A percentile compares a stretch with the other conserved stretches of the same genome.
phyloP scores from a whole-genome alignment of 2,888 invertebrate genomes.

The Mythimna pallens region DNA sequence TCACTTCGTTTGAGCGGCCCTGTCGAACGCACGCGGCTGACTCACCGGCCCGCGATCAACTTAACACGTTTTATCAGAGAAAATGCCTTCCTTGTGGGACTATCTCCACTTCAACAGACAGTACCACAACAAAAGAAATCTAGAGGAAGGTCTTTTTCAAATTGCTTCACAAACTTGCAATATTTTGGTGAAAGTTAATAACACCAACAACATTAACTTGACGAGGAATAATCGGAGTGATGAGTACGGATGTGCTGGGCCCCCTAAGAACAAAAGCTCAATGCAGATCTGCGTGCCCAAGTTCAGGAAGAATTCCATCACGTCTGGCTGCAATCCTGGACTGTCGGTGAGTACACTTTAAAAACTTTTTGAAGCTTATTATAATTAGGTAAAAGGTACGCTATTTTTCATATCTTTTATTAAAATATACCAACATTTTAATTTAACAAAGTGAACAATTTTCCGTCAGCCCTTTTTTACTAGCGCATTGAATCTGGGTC shows the following conservation, averaged over 20 bases:
- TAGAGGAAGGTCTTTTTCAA: constrained; percentile 94
- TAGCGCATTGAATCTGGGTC: constrained; percentile 30
- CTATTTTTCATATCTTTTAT: background rate
- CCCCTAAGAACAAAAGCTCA: constrained; percentile 83
- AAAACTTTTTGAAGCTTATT: constrained; percentile 25
- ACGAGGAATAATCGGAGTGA: constrained; percentile 92
- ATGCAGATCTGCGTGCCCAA: constrained; percentile 91
- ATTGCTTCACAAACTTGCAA: constrained; percentile 95
- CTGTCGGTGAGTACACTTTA: constrained; percentile 89
- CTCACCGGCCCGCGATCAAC: constrained; percentile 60
- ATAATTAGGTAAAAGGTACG: background rate
- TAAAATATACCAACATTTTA: constrained; percentile 4
- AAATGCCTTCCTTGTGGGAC: constrained; percentile 92
- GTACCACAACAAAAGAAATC: constrained; percentile 91
- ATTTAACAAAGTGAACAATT: constrained; percentile 18
- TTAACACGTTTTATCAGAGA: constrained; percentile 72
- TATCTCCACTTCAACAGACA: constrained; percentile 89
- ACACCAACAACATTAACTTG: constrained; percentile 93
- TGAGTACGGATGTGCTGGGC: constrained; percentile 89
- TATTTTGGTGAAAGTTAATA: constrained; percentile 94
- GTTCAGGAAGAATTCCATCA: constrained; percentile 86
- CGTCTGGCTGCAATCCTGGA: constrained; percentile 90
- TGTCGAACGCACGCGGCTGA: constrained; percentile 57
- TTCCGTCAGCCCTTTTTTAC: constrained; percentile 11
- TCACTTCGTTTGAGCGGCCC: constrained; percentile 70